A percentile compares a stretch with the other conserved stretches of the same genome.
Conservation (phyloP, 2,113 vertebrate genomes). For the Haemorhous mexicanus region DNA sequence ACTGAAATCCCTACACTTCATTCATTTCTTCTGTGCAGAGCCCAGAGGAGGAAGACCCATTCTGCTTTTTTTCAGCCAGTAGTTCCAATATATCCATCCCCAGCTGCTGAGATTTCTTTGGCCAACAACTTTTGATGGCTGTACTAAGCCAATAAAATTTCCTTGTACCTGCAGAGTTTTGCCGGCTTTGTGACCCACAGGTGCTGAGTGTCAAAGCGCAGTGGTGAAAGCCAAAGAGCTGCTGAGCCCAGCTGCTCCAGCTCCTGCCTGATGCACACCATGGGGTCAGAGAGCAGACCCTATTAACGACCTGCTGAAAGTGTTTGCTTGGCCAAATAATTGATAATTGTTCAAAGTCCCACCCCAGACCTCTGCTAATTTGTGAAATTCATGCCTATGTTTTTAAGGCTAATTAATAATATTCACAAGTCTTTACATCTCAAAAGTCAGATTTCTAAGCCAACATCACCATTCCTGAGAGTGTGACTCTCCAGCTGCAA, state of each 20-base stretch:
- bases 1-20: background rate
- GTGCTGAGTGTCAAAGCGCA: accelerated
- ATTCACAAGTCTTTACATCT: background rate
- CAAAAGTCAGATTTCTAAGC: background rate
- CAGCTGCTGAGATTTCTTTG: background rate
- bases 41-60: background rate
- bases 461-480: background rate
- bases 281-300: background rate
- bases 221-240: accelerated
- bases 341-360: background rate
- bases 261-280: accelerated
- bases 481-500: background rate
- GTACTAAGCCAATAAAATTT: background rate
- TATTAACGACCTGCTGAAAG: background rate
- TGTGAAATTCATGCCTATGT: background rate
- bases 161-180: background rate
- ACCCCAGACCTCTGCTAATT: background rate
- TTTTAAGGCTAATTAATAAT: background rate
- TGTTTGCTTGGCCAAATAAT: constrained; percentile 24
- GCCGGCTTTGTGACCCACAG: background rate
- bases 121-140: background rate
- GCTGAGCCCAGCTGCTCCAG: accelerated
- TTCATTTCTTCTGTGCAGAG: background rate
- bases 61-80: background rate
- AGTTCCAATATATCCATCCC: background rate